Conservation (phyloP, 37 sponge, comb jelly and placozoan genomes). For the Amphimedon queenslandica region DNA sequence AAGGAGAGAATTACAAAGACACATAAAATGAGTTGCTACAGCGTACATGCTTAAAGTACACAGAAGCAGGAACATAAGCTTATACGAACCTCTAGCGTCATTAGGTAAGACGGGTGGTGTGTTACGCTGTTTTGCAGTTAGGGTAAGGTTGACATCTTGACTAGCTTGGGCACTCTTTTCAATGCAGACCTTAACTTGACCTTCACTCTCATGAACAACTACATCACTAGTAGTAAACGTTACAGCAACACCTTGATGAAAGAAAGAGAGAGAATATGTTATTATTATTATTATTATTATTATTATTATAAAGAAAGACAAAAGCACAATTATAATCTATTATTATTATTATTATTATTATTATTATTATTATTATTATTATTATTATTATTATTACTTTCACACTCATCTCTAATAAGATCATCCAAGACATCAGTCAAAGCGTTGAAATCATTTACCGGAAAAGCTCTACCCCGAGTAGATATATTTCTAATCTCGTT, state of each 20-base stretch:
- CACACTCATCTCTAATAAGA: background rate
- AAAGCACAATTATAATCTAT: background rate
- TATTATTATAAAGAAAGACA: background rate
- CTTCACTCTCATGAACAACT: slow-evolving; percentile 25
- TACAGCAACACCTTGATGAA: background rate
- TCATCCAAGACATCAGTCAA: background rate
- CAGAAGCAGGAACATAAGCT: no score
- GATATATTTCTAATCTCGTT: no score
- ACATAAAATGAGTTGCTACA: no score
- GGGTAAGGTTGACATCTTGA: background rate
- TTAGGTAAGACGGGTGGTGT: no score
- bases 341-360: background rate
- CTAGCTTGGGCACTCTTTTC: slow-evolving; percentile 2
- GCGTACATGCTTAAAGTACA: no score
- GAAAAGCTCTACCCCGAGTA: background rate
- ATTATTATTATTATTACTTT: background rate
- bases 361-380: background rate
- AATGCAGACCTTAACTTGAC: slow-evolving; percentile 18
- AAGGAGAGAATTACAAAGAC: no score
- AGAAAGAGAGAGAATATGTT: no score
- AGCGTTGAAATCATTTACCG: background rate
- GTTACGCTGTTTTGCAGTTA: slow-evolving; percentile 1
- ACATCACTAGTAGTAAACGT: slow-evolving; percentile 7
- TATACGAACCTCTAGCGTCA: background rate
- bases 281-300: background rate